A percentile compares a stretch with the other conserved stretches of the same genome.
phyloP scores from a whole-genome alignment of 1,140 invertebrate species.

The Adelges cooleyi region DNA sequence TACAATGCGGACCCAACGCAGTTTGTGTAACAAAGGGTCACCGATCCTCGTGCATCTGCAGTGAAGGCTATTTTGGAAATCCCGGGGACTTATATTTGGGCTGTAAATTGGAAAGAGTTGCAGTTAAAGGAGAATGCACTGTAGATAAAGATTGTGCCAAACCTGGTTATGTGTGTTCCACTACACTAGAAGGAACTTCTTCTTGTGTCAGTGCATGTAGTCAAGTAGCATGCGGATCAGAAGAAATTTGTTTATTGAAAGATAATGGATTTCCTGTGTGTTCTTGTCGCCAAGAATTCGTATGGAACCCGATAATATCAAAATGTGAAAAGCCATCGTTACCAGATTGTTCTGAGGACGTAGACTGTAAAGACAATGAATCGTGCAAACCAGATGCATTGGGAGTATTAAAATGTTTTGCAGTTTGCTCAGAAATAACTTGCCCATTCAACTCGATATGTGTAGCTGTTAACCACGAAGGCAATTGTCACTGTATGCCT shows the following conservation, averaged over 20 bases:
- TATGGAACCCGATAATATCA: slow-evolving; percentile 70
- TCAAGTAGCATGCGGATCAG: slow-evolving; percentile 62
- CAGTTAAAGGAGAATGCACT: slow-evolving; percentile 58
- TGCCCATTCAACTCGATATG: slow-evolving; percentile 74
- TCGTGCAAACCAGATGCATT: slow-evolving; percentile 69
- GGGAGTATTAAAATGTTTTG: slow-evolving; percentile 67
- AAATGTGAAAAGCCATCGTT: slow-evolving; percentile 71
- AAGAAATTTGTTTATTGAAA: slow-evolving; percentile 65
- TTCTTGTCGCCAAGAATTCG: slow-evolving; percentile 58
- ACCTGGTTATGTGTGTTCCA: slow-evolving; percentile 48
- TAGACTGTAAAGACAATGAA: slow-evolving; percentile 55
- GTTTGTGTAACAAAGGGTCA: slow-evolving; percentile 51
- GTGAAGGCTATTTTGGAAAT: slow-evolving; percentile 47
- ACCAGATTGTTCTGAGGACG: slow-evolving; percentile 60
- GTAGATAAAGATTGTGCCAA: slow-evolving; percentile 57
- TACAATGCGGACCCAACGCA: slow-evolving; percentile 71
- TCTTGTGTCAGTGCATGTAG: slow-evolving; percentile 66
- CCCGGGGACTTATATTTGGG: slow-evolving; percentile 60
- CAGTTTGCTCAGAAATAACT: slow-evolving; percentile 63
- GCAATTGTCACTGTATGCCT: slow-evolving; percentile 64
- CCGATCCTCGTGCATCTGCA: slow-evolving; percentile 52
- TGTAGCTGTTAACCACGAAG: slow-evolving; percentile 62
- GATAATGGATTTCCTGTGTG: slow-evolving; percentile 55
- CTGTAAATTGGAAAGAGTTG: slow-evolving; percentile 65
- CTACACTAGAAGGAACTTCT: slow-evolving; percentile 44